Conservation (phyloP, 53 echinoderm and acorn worm species). For the Luidia sarsii region DNA sequence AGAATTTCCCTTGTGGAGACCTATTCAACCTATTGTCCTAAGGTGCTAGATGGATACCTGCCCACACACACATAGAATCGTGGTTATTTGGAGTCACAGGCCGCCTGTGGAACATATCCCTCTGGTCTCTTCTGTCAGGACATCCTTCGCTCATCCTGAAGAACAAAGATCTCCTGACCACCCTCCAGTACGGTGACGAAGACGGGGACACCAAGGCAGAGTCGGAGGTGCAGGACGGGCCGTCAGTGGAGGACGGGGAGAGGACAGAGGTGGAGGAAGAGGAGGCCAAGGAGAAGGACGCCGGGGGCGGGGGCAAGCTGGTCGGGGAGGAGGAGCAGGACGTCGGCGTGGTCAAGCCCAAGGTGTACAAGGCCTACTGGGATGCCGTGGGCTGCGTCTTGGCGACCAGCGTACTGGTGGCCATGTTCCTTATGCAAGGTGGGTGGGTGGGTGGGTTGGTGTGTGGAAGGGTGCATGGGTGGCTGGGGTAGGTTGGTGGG, state of each 20-base stretch:
- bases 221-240: background rate
- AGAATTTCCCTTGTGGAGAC: too few species aligned
- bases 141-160: conserved; percentile 29
- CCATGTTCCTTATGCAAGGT: conserved; percentile 98
- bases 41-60: too few species aligned
- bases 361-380: conserved; percentile 92
- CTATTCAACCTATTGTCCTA: too few species aligned
- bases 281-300: background rate
- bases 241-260: background rate
- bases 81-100: too few species aligned
- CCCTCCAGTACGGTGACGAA: conserved; percentile 16
- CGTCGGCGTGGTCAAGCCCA: conserved; percentile 83
- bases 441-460: background rate
- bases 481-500: too few species aligned
- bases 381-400: conserved; percentile 78
- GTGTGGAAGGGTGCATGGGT: too few species aligned
- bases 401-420: conserved; percentile 69
- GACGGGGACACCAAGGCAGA: conserved; percentile 6
- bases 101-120: too few species aligned
- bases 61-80: too few species aligned
- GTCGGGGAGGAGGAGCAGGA: conserved; percentile 92
- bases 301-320: conserved; percentile 47
- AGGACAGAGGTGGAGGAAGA: background rate
- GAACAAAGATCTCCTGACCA: conserved; percentile 38
- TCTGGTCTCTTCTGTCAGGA: background rate